These are phyloP conservation scores for Spheniscus mendiculus DNA, from an alignment of 2,113 vertebrate genomes.

Conservation along the genomic window DNA sequence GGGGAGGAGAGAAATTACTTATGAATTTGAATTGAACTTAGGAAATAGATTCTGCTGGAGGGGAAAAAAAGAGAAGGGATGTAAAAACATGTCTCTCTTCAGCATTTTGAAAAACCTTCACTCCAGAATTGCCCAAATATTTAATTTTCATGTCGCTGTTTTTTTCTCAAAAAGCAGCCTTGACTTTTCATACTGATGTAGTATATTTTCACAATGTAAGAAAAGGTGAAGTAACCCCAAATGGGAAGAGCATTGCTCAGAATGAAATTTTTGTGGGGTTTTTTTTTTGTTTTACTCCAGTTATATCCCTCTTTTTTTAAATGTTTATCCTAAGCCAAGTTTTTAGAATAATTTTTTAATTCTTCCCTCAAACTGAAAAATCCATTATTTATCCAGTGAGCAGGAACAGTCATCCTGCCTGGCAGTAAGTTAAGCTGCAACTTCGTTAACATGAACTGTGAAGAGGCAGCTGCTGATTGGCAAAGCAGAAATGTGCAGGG, in stretches of 20 bases:
- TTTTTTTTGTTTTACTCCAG: background rate
- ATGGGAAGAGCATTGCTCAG: background rate
- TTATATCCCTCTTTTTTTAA: fast-evolving
- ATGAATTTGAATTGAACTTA: background rate
- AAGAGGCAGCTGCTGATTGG: background rate
- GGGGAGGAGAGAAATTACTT: background rate
- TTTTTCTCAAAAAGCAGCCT: background rate
- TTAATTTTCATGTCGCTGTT: background rate
- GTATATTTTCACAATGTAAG: background rate
- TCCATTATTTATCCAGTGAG: background rate
- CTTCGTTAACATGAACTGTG: background rate
- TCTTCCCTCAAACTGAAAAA: background rate
- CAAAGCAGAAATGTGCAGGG: background rate
- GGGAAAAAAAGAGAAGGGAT: background rate
- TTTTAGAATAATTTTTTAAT: background rate
- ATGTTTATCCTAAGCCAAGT: background rate
- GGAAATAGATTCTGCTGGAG: background rate
- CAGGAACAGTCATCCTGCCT: background rate
- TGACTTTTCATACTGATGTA: background rate
- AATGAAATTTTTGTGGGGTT: background rate
- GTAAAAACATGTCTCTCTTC: background rate
- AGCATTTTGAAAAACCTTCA: background rate
- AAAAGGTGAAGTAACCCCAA: background rate
- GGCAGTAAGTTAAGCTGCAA: background rate
- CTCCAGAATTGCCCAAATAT: background rate